Conservation (phyloP, 2,888 invertebrate species). For the Patella ulyssiponensis region DNA sequence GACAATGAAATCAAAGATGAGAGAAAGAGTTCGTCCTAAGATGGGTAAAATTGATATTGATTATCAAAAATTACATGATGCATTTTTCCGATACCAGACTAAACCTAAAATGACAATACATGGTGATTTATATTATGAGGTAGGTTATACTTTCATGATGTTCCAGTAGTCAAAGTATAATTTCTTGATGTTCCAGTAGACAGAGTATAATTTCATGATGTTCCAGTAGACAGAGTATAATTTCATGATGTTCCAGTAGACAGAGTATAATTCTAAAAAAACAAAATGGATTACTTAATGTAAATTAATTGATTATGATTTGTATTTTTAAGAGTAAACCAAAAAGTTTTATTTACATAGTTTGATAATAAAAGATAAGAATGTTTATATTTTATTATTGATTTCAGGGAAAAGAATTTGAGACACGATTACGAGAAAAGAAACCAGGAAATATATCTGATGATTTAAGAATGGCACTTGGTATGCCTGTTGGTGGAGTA, state of each 20-base stretch:
- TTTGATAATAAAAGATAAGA: neutral
- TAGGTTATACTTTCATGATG: slow-evolving; percentile 37
- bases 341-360: neutral
- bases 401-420: slow-evolving; percentile 91
- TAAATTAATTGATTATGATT: neutral
- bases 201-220: too few species aligned
- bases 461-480: slow-evolving; percentile 94
- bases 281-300: too few species aligned
- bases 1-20: slow-evolving; percentile 90
- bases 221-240: too few species aligned
- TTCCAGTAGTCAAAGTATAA: too few species aligned
- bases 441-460: slow-evolving; percentile 98
- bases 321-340: too few species aligned
- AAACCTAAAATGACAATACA: slow-evolving; percentile 99
- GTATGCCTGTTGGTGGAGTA: slow-evolving; percentile 96
- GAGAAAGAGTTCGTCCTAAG: slow-evolving; percentile 96
- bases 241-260: too few species aligned
- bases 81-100: slow-evolving; percentile 99
- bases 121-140: slow-evolving; percentile 97
- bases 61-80: slow-evolving; percentile 99
- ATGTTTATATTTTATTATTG: neutral
- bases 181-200: too few species aligned
- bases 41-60: slow-evolving; percentile 99
- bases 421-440: slow-evolving; percentile 96
- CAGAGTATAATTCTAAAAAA: too few species aligned